Percentiles rank a stretch among this genome's conserved stretches.
phyloP scores from a whole-genome alignment of 1,140 invertebrate genomes.

The Pseudomyrmex pallidus region DNA sequence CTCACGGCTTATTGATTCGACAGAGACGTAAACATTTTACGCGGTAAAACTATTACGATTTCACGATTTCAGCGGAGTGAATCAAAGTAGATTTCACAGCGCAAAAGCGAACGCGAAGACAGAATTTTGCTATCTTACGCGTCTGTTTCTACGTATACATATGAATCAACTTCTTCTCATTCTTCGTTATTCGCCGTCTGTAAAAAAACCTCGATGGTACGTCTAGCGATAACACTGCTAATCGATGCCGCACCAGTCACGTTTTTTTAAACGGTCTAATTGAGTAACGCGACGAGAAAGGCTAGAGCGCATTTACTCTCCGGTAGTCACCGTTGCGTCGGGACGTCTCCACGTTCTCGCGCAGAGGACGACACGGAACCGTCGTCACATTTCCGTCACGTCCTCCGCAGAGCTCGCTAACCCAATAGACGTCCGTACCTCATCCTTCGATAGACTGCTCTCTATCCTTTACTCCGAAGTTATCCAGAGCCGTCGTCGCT shows the following conservation, averaged over 20 bases:
- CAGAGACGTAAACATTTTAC: constrained; percentile 40
- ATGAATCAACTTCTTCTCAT: background rate
- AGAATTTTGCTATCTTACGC: constrained; percentile 2
- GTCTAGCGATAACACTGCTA: constrained; percentile 20
- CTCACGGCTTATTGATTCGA: constrained; percentile 47
- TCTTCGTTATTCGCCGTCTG: constrained; percentile 3
- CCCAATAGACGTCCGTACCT: constrained; percentile 68
- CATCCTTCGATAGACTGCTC: constrained; percentile 60
- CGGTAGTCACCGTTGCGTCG: constrained; percentile 4
- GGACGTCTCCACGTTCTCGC: constrained; percentile 54
- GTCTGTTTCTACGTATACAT: background rate
- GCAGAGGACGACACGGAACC: constrained; percentile 29
- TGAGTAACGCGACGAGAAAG: constrained; percentile 11
- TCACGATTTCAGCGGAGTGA: background rate
- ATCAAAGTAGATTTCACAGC: constrained; percentile 23
- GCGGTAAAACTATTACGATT: constrained; percentile 15
- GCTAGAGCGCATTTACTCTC: background rate
- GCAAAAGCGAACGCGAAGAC: background rate
- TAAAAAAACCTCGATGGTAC: constrained; percentile 6
- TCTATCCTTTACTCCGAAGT: constrained; percentile 57
- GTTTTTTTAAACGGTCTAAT: constrained; percentile 44
- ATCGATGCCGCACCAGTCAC: constrained; percentile 33
- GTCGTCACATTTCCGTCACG: constrained; percentile 76
- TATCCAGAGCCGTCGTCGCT: constrained; percentile 9
- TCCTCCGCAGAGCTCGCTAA: constrained; percentile 67